Evolutionary conservation across 2,888 invertebrate species (phyloP).

Genomic region (Ophion costatus): DNA sequence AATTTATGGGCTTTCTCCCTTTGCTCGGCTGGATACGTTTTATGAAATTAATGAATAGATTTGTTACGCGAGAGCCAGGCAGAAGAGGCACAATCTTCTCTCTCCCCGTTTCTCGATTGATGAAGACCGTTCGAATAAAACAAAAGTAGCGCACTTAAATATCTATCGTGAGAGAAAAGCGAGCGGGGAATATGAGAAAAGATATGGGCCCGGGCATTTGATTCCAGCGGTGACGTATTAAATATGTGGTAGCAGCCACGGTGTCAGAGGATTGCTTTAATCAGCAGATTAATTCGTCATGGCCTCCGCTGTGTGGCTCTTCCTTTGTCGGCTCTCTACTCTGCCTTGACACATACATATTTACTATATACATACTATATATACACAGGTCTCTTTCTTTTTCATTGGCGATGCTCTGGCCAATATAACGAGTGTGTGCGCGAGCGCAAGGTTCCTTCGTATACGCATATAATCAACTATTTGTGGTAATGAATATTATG

Average conservation of each 20-base stretch:
- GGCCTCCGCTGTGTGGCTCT: conserved; percentile 79
- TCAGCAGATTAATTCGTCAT: conserved; percentile 83
- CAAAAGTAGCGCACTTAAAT: conserved; percentile 40
- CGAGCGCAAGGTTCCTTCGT: conserved; percentile 27
- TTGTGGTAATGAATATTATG: conserved; percentile 83
- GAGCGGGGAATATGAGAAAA: background rate
- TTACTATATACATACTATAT: background rate
- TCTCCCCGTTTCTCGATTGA: conserved; percentile 36
- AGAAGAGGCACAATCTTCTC: conserved; percentile 15
- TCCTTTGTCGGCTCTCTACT: conserved; percentile 80
- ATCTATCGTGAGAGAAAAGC: conserved; percentile 47
- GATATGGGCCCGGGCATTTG: conserved; percentile 73
- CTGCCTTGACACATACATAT: conserved; percentile 2
- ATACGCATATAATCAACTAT: conserved; percentile 82
- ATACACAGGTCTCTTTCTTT: conserved; percentile 32
- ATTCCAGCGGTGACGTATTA: conserved; percentile 81
- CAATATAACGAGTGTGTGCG: conserved; percentile 76
- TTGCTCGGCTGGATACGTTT: conserved; percentile 22
- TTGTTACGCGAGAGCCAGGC: conserved; percentile 4
- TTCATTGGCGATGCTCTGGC: conserved; percentile 58
- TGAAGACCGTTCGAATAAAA: conserved; percentile 60
- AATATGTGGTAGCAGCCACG: conserved; percentile 81
- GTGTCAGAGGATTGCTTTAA: conserved; percentile 82
- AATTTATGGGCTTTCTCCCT: background rate
- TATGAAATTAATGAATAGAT: conserved; percentile 55